A percentile compares a stretch with the other conserved stretches of the same genome.
Evolutionary conservation across 2,888 invertebrate genomes (phyloP).

Genomic region (Hypsopygia costalis): DNA sequence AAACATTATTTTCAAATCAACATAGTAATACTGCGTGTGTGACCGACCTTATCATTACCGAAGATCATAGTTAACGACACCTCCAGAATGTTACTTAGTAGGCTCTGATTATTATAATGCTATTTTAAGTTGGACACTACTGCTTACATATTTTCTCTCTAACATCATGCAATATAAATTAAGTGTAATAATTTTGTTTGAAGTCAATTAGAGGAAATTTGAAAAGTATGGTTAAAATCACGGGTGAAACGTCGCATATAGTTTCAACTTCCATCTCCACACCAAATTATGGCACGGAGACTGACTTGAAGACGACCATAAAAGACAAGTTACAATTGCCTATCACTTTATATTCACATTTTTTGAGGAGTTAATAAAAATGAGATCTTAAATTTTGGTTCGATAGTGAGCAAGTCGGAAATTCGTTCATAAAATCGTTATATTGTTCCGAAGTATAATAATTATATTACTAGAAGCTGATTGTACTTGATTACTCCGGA

Average conservation of each 20-base stretch:
- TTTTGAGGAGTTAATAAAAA: conserved; percentile 43
- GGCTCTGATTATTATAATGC: too few species aligned
- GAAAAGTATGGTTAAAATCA: neutral
- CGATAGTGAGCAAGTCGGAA: conserved; percentile 67
- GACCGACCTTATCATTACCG: too few species aligned
- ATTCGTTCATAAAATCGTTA: conserved; percentile 62
- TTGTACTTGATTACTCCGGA: conserved; percentile 66
- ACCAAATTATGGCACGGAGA: neutral
- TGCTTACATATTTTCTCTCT: too few species aligned
- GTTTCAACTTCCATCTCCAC: conserved; percentile 1
- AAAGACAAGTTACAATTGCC: neutral
- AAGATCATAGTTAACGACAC: too few species aligned
- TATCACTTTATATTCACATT: neutral
- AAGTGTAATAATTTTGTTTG: too few species aligned
- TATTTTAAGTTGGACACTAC: too few species aligned
- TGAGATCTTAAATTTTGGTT: conserved; percentile 77
- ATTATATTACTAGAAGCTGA: conserved; percentile 44
- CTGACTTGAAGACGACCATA: neutral
- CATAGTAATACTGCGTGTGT: too few species aligned
- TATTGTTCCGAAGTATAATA: conserved; percentile 45
- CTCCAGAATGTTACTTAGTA: too few species aligned
- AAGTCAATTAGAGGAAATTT: too few species aligned
- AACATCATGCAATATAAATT: neutral
- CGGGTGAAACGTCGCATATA: conserved; percentile 15
- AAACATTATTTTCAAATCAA: too few species aligned